Conservation (phyloP, 2,888 invertebrate genomes). For the Thera obeliscata region DNA sequence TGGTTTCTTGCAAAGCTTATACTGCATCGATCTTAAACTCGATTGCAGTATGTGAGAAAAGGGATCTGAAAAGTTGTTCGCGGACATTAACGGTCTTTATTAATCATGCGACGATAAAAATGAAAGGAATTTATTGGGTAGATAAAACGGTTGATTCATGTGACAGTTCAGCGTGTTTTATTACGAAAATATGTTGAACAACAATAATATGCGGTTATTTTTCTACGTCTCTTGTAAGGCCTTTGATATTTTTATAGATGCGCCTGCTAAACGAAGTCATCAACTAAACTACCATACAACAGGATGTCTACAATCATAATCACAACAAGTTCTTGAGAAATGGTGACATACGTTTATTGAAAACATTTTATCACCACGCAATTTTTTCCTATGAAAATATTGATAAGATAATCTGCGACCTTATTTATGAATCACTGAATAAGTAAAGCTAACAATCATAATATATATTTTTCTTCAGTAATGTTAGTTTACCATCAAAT, state of each 20-base stretch:
- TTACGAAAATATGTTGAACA: conserved; percentile 18
- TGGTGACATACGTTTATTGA: conserved; percentile 4
- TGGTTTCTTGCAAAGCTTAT: conserved; percentile 54
- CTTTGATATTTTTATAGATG: conserved; percentile 1
- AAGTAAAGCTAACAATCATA: not conserved
- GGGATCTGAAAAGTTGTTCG: conserved; percentile 44
- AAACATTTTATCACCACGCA: conserved; percentile 10
- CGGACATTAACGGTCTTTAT: conserved; percentile 42
- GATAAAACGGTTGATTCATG: conserved; percentile 46
- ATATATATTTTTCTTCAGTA: not conserved
- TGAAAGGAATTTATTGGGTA: conserved; percentile 39
- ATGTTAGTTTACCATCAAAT: not conserved
- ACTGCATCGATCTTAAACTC: conserved; percentile 52
- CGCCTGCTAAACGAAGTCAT: not conserved
- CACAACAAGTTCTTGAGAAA: conserved; percentile 18
- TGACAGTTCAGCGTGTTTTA: conserved; percentile 20
- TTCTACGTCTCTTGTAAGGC: not conserved
- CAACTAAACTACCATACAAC: not conserved
- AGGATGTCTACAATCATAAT: conserved; percentile 16
- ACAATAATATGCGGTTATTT: not conserved
- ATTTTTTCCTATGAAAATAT: conserved; percentile 3
- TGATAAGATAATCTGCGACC: conserved; percentile 27
- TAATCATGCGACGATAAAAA: conserved; percentile 35
- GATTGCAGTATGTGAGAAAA: conserved; percentile 41
- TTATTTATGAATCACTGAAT: conserved; percentile 8